Evolutionary conservation across 2,113 vertebrate genomes (phyloP), one percentile per base, ranked within the genome.

Genomic region (Tichodroma muraria): DNA sequence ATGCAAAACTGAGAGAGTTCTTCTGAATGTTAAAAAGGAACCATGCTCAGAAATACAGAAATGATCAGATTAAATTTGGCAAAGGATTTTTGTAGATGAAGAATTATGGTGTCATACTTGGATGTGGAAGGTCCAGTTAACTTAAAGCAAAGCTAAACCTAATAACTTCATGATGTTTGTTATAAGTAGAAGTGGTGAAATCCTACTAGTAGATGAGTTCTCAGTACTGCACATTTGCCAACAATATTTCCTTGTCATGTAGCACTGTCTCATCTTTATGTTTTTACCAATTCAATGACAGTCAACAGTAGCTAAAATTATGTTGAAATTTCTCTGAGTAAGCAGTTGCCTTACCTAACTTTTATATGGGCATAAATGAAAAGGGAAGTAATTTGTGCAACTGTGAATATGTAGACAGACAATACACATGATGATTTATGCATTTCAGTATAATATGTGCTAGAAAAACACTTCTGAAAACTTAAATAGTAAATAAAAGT

Each of bases 21-120:
- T 93, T 94, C 56, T 90, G 90, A 93, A 88, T 95, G 80, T 88
- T 95, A 76, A 94, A 75, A 95, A 94, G 82, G 88, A 93, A 19
- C 64, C 8, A 3, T 42, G 47, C 47, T 88, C 76, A 85, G 85
- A 93, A 85, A 80, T 59, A 83, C 3, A 13, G 82, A 95, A 95
- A 75, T 1, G 3, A 77, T 89, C 35, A 49, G 37, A 63, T 88
- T 91, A 71, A 77, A 88, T 83, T 75, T 91, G 47, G 23, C 60
- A 18, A 64, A 90, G 40, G 23, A 15, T 2, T 91, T 77, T 71
- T 93, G 24, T 80, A 52, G 33, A 71, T 40, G 35, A 84, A 71
- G 69, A 86, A 30, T 31, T 56, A 68, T 6, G 7, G 14, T 88
- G 17, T 59, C 19, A 6, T 57, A 38, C 11, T 18, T 0, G 17